Percentiles rank a stretch among this genome's conserved stretches.
phyloP scores from a whole-genome alignment of 53 echinoderm and acorn worm genomes.

The Luidia sarsii region DNA sequence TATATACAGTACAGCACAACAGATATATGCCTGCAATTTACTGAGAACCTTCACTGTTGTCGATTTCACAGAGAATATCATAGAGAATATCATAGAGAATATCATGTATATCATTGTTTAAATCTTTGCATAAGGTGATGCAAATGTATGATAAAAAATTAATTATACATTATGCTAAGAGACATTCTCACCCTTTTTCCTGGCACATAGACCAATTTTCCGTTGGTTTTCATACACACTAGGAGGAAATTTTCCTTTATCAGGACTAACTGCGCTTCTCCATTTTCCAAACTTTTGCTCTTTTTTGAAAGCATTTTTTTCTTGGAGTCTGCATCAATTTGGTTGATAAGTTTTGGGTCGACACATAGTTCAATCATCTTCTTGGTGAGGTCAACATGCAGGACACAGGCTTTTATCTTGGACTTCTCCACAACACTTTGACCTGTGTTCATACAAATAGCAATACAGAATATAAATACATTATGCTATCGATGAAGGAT shows the following conservation, averaged over 20 bases:
- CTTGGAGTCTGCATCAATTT: neutral
- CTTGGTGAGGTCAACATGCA: constrained; percentile 59
- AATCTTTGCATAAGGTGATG: no score
- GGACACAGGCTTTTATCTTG: constrained; percentile 64
- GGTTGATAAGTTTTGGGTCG: constrained; percentile 24
- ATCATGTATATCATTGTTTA: no score
- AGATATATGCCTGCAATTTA: no score
- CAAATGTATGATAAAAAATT: no score
- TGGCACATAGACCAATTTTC: constrained; percentile 65
- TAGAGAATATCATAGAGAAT: no score
- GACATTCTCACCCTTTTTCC: constrained; percentile 77
- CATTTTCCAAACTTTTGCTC: neutral
- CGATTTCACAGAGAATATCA: no score
- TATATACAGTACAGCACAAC: no score
- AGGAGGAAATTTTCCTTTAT: constrained; percentile 63
- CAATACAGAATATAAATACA: no score
- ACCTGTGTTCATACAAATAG: neutral
- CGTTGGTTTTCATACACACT: constrained; percentile 30
- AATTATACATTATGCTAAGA: no score
- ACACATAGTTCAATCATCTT: constrained; percentile 57
- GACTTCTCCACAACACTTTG: constrained; percentile 20
- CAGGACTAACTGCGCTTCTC: constrained; percentile 52
- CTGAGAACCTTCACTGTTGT: no score
- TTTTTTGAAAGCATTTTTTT: constrained; percentile 9
- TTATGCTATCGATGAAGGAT: no score